These are phyloP conservation scores for Rhinichthys klamathensis DNA, from an alignment of 2,113 vertebrate genomes.

Conservation along the genomic window DNA sequence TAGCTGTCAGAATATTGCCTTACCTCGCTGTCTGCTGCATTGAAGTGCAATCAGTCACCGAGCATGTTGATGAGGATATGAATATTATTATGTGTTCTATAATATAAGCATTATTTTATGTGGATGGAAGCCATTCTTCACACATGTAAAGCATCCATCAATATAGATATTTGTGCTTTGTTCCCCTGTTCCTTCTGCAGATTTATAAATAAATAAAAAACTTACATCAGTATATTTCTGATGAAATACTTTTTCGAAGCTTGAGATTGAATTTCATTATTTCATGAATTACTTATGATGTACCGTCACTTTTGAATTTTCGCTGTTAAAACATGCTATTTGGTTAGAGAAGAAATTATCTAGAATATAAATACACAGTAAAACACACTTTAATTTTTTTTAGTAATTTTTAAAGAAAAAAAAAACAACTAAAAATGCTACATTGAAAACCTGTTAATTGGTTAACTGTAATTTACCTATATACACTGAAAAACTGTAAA, in stretches of 20 bases:
- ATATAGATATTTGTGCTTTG: constrained; percentile 19
- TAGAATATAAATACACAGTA: not conserved
- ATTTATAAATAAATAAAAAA: constrained; percentile 4
- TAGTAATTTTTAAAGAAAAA: not conserved
- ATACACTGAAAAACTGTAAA: not conserved
- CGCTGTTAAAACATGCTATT: not conserved
- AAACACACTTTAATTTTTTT: not conserved
- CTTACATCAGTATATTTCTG: not conserved
- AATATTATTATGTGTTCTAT: constrained; percentile 56
- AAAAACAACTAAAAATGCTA: not conserved
- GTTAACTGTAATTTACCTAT: not conserved
- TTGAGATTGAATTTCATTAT: not conserved
- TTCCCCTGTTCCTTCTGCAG: not conserved
- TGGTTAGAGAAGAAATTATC: not conserved
- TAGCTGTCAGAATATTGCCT: constrained; percentile 54
- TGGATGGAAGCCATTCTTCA: constrained; percentile 34
- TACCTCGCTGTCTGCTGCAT: constrained; percentile 42
- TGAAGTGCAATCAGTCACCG: constrained; percentile 48
- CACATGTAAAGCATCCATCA: constrained; percentile 42
- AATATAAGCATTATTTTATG: constrained; percentile 53
- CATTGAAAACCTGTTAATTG: not conserved
- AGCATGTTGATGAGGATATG: constrained; percentile 43
- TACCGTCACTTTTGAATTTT: not conserved
- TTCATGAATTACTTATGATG: not conserved
- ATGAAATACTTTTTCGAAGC: not conserved